Evolutionary conservation across 2,113 vertebrate genomes (phyloP).

Genomic region (Cephalophus harveyi): DNA sequence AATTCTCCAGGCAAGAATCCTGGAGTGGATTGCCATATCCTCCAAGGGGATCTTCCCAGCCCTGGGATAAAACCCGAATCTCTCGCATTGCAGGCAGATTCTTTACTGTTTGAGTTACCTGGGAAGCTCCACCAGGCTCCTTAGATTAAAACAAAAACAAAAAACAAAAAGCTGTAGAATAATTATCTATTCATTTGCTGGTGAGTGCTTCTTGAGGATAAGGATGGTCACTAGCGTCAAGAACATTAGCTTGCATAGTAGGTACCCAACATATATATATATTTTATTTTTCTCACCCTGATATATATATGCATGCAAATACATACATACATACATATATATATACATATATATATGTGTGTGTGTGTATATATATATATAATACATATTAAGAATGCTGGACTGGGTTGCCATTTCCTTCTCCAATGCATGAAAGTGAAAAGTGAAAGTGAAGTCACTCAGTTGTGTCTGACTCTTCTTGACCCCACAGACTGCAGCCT

Average conservation of each 20-base stretch:
- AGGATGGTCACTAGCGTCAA: not conserved
- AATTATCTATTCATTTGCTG: not conserved
- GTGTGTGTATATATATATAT: too few relatives aligned
- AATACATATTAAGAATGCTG: too few relatives aligned
- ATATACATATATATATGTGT: not conserved
- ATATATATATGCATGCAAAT: not conserved
- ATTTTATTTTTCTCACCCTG: not conserved
- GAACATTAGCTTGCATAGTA: not conserved
- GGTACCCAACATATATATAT: not conserved
- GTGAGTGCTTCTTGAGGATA: not conserved
- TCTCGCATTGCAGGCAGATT: not conserved
- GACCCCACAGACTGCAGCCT: too few relatives aligned
- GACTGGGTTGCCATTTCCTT: too few relatives aligned
- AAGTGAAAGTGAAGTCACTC: too few relatives aligned
- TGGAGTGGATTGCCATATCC: not conserved
- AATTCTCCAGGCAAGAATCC: not conserved
- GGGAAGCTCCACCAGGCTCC: not conserved
- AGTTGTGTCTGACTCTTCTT: too few relatives aligned
- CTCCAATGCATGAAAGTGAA: too few relatives aligned
- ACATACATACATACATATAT: rapidly evolving
- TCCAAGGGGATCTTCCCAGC: not conserved
- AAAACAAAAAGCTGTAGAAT: not conserved
- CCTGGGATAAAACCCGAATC: not conserved
- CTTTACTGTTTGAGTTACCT: not conserved
- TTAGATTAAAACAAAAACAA: not conserved